Evolutionary conservation across 1,140 invertebrate species (phyloP), one percentile per base, ranked within the genome.

Genomic region (Formica selysi): DNA sequence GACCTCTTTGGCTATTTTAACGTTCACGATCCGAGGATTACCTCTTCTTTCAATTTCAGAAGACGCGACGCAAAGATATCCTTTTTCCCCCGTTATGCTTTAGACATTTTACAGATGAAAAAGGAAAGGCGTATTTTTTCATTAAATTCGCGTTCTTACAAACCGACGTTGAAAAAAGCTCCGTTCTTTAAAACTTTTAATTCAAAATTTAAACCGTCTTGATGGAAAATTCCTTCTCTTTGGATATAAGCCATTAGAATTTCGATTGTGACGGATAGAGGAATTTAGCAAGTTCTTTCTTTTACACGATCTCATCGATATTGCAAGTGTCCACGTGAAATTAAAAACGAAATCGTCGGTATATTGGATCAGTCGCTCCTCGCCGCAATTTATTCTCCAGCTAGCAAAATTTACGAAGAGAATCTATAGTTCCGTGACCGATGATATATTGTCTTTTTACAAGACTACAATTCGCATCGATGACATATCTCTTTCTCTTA

Each of bases 21-120:
- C 11, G 8, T 5, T 10, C 36, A 29, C 19, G 48, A 32, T 57
- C 22, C 16, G n/a, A 32, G 54, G 11, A 61, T 61, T 38, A 8
- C 41, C n/a, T 41, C 13, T 26, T 59, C 51, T 74, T 74, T 76
- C 71, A 76, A 41, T 59, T 74, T 74, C 54, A 59, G 19, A 54
- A 16, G 8, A 59, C 19, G 4, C 10, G 32, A 26, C n/a, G 71
- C n/a, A 38, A 13, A 41, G 59, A 26, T 74, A 59, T 74, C 32
- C 10, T 13, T 57, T 2, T 38, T 13, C 54, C 41, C 4, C 36
- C 54, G 2, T 74, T 51, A 51, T 51, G 19, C 19, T 51, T 51
- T 51, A 51, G 16, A 51, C 16, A 51, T 51, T 51, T 51, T 51
- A 51, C 16, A 19, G 13, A 51, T 16, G 36, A 26, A 61, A 51